Evolutionary conservation across 2,797 vertebrate genomes (phyloP).

Genomic region (Syngnathus rostellatus): DNA sequence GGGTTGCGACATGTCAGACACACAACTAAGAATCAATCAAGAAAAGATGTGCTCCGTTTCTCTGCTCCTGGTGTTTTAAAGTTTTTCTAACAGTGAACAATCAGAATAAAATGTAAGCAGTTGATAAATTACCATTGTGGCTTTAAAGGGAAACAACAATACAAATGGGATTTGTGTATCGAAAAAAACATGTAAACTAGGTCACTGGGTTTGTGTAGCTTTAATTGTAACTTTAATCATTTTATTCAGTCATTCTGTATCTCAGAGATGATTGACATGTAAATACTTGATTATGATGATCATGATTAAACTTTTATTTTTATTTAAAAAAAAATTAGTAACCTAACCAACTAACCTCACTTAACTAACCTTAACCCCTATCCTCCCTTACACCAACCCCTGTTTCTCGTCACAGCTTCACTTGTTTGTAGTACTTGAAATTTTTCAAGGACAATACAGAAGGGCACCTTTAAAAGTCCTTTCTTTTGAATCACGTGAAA

Average conservation of each 20-base stretch:
- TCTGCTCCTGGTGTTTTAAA: background rate
- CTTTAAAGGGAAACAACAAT: background rate
- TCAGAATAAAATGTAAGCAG: background rate
- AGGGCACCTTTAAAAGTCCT: slow-evolving; percentile 57
- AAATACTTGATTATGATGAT: slow-evolving; percentile 21
- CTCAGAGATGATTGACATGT: slow-evolving; percentile 18
- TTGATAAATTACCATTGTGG: background rate
- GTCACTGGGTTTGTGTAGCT: slow-evolving; percentile 11
- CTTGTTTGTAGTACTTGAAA: slow-evolving; percentile 41
- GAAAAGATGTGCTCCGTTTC: background rate
- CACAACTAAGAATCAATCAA: slow-evolving; percentile 1
- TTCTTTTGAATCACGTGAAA: slow-evolving; percentile 31
- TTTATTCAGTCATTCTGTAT: slow-evolving; percentile 8
- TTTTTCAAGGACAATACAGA: slow-evolving; percentile 55
- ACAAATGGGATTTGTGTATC: background rate
- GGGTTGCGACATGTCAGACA: slow-evolving; percentile 15
- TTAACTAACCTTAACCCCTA: background rate
- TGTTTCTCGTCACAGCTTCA: slow-evolving; percentile 48
- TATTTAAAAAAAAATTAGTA: too few species aligned
- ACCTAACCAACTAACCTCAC: too few species aligned
- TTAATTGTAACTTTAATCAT: slow-evolving; percentile 2
- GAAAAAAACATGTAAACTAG: background rate
- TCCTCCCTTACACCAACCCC: slow-evolving; percentile 34
- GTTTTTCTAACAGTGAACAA: background rate
- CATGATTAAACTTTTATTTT: slow-evolving; percentile 27